Conservation (phyloP, 1,140 invertebrate genomes). For the Drosophila mayri region DNA sequence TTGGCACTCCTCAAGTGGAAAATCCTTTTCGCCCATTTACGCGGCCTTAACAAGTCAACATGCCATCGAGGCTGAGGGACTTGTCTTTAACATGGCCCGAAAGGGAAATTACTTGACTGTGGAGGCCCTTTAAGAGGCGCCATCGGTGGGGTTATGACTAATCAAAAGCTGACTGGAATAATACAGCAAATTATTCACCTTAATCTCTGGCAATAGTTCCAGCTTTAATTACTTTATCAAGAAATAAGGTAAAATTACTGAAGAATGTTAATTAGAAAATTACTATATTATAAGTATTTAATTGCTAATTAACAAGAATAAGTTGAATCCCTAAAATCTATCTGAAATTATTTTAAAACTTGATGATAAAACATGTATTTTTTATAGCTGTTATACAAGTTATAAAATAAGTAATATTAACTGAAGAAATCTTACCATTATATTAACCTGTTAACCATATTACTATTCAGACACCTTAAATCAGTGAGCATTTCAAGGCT, state of each 20-base stretch:
- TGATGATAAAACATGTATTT: not conserved
- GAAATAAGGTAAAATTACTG: not conserved
- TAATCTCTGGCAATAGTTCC: not conserved
- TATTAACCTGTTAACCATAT: not conserved
- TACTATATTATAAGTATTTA: not conserved
- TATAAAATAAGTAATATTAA: not conserved
- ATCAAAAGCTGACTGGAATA: slow-evolving; percentile 1
- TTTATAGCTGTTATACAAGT: not conserved
- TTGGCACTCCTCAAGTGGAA: slow-evolving; percentile 79
- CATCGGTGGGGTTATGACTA: not conserved
- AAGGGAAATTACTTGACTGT: slow-evolving; percentile 4
- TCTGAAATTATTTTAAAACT: not conserved
- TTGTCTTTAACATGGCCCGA: slow-evolving; percentile 42
- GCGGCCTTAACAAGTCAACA: slow-evolving; percentile 80
- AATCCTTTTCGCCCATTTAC: slow-evolving; percentile 81
- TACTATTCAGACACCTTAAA: not conserved
- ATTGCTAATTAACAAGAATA: not conserved
- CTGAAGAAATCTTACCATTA: not conserved
- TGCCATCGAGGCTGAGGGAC: slow-evolving; percentile 4
- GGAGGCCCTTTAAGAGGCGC: slow-evolving; percentile 7
- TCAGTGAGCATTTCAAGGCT: not conserved
- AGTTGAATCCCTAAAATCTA: not conserved
- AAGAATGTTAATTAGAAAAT: not conserved
- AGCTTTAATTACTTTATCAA: not conserved
- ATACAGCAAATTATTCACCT: not conserved